These are phyloP conservation scores for Neria commutata DNA, from an alignment of 2,888 invertebrate genomes.

Conservation along the genomic window DNA sequence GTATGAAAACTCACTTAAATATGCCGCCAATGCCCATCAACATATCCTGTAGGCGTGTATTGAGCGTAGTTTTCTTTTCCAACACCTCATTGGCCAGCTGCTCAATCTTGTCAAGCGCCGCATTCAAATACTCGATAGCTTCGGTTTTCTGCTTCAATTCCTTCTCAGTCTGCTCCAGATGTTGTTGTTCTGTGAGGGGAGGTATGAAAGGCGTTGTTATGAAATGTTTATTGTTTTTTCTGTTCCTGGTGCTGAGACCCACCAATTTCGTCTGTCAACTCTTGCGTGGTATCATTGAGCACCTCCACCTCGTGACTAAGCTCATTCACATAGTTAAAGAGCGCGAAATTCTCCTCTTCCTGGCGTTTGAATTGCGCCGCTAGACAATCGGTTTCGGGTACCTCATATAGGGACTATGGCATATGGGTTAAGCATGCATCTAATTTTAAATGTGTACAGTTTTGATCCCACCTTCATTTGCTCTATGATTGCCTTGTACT, in stretches of 20 bases:
- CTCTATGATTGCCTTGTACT: constrained; percentile 77
- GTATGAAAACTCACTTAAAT: constrained; percentile 43
- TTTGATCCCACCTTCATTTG: constrained; percentile 69
- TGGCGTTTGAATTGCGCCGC: constrained; percentile 79
- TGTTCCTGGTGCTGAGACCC: too few relatives aligned
- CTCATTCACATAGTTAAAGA: constrained; percentile 90
- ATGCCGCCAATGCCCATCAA: constrained; percentile 65
- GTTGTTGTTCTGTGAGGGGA: constrained; percentile 48
- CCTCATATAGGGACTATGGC: constrained; percentile 62
- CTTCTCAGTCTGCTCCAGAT: constrained; percentile 54
- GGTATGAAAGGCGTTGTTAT: constrained; percentile 5
- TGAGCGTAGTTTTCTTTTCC: constrained; percentile 50
- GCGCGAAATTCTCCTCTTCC: constrained; percentile 89
- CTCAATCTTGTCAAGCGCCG: constrained; percentile 46
- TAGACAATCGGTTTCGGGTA: constrained; percentile 71
- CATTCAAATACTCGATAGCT: constrained; percentile 53
- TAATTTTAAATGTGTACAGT: constrained; percentile 32
- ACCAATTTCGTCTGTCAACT: constrained; percentile 71
- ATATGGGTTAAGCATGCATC: neutral
- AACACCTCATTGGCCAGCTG: constrained; percentile 43
- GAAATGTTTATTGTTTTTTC: too few relatives aligned
- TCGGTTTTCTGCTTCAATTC: constrained; percentile 54
- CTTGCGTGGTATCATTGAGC: constrained; percentile 71
- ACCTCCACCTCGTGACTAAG: constrained; percentile 83
- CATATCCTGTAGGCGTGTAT: constrained; percentile 53